A percentile compares a stretch with the other conserved stretches of the same genome.
These are phyloP conservation scores for Propithecus deckenii DNA, from an alignment of 2,797 vertebrate species.

Conservation along the genomic window DNA sequence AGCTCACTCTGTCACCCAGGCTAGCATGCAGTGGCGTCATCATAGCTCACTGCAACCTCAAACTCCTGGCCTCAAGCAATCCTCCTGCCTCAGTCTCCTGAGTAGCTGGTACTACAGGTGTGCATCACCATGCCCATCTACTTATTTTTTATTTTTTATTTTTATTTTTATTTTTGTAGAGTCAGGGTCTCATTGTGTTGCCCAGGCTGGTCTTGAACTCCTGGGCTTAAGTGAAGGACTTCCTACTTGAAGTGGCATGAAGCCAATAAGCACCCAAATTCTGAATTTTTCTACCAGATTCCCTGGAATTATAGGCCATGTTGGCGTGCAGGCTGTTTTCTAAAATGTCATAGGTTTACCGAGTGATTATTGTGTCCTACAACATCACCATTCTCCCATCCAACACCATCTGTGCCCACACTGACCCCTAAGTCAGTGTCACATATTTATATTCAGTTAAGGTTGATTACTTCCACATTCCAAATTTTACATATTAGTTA, in stretches of 20 bases:
- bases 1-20: too few relatives aligned
- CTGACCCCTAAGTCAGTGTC: neutral
- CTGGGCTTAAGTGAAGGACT: neutral
- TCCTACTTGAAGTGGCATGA: neutral
- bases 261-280: neutral
- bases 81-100: too few relatives aligned
- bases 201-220: too few relatives aligned
- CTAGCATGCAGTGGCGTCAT: too few relatives aligned
- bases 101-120: too few relatives aligned
- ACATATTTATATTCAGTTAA: neutral
- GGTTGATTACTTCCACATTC: neutral
- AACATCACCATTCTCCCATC: neutral
- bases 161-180: too few relatives aligned
- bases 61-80: too few relatives aligned
- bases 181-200: too few relatives aligned
- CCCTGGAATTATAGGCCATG: neutral
- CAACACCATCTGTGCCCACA: neutral
- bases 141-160: too few relatives aligned
- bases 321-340: neutral
- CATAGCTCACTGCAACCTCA: too few relatives aligned
- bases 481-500: neutral
- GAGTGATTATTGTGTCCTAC: neutral
- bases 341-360: neutral
- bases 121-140: too few relatives aligned
- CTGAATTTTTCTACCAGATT: neutral